Conservation (phyloP, 2,113 vertebrate species). For the Paracanthobrama guichenoti region DNA sequence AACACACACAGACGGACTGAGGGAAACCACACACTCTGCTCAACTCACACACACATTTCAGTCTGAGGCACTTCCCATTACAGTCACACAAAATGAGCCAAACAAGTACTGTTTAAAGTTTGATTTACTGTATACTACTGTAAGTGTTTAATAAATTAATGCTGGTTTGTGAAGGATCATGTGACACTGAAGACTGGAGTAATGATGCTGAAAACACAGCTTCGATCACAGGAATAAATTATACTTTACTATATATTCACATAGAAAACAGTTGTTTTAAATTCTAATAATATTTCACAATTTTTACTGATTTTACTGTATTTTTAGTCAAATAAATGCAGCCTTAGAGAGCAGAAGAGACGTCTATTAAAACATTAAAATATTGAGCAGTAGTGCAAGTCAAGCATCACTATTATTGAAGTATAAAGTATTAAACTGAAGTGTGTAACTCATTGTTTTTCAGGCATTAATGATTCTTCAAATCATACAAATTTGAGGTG, state of each 20-base stretch:
- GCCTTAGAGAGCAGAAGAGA: not conserved
- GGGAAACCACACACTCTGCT: not conserved
- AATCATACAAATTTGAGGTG: not conserved
- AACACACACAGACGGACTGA: no score
- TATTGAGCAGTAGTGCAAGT: not conserved
- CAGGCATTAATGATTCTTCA: not conserved
- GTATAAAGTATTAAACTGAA: not conserved
- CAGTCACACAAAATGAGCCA: slow-evolving; percentile 3
- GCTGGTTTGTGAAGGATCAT: not conserved
- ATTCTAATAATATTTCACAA: not conserved
- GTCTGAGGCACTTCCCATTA: not conserved
- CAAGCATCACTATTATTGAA: not conserved
- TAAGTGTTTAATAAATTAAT: no score
- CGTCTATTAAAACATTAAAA: not conserved
- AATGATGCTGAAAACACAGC: not conserved
- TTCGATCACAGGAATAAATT: not conserved
- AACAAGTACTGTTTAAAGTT: no score
- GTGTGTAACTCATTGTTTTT: not conserved
- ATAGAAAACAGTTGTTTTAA: no score
- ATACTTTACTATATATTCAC: rapidly evolving
- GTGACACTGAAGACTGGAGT: not conserved
- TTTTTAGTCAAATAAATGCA: not conserved
- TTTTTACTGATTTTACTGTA: not conserved
- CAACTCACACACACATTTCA: not conserved
- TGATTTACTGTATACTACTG: not conserved